phyloP scores from a whole-genome alignment of 2,113 vertebrate species.

The Aramus guarauna region DNA sequence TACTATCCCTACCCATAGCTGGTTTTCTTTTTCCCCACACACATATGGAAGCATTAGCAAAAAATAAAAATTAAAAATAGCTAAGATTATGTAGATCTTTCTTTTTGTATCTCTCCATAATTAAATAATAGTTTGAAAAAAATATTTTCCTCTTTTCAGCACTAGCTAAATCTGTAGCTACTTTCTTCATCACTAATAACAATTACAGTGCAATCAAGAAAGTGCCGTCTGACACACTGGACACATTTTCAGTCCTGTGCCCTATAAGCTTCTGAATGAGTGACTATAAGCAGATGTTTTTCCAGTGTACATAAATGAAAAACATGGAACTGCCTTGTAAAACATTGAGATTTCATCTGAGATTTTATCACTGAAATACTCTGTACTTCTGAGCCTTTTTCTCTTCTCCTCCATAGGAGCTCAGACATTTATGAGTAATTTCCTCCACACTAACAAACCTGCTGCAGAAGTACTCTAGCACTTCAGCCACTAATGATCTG shows the following conservation, averaged over 20 bases:
- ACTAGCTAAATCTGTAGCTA: background rate
- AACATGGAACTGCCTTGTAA: background rate
- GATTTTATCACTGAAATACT: background rate
- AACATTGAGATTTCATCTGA: background rate
- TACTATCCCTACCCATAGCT: background rate
- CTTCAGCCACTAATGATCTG: background rate
- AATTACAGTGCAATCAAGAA: background rate
- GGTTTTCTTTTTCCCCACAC: background rate
- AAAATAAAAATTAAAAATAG: background rate
- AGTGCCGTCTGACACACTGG: background rate
- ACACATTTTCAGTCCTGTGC: background rate
- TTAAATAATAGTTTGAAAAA: background rate
- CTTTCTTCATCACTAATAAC: background rate
- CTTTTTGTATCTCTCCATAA: background rate
- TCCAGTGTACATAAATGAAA: background rate
- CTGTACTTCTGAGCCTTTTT: background rate
- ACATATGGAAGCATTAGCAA: background rate
- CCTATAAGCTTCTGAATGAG: background rate
- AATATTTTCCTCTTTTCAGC: background rate
- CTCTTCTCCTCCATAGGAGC: background rate
- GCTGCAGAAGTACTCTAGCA: background rate
- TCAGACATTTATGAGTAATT: background rate
- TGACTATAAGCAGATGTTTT: background rate
- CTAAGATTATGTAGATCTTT: background rate
- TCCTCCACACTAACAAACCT: background rate